A percentile compares a stretch with the other conserved stretches of the same genome.
These are phyloP conservation scores for Hippopotamus amphibius DNA, from an alignment of 2,113 vertebrate genomes.

Conservation along the genomic window DNA sequence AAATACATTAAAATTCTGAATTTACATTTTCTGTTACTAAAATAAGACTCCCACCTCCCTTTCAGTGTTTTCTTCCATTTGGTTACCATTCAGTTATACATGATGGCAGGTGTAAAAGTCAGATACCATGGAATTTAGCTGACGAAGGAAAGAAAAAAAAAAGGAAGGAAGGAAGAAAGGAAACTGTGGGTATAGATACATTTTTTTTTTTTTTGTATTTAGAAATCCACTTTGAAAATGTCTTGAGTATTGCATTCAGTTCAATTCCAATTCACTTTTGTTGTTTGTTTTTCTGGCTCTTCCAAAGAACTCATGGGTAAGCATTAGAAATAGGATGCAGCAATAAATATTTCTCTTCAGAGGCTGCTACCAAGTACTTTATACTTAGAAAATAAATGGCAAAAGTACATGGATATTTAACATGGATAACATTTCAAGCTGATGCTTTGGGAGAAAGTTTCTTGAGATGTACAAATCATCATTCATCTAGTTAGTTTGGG, in stretches of 20 bases:
- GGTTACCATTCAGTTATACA: background rate
- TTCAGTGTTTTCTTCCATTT: constrained; percentile 14
- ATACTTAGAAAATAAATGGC: constrained; percentile 9
- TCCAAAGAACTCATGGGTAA: background rate
- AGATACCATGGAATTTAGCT: background rate
- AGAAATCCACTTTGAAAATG: constrained; percentile 51
- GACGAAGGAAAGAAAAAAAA: background rate
- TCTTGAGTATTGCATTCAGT: constrained; percentile 4
- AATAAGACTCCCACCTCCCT: background rate
- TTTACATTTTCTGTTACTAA: constrained; percentile 36
- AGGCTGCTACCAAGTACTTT: constrained; percentile 3
- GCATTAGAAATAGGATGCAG: constrained; percentile 40
- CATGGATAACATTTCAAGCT: background rate
- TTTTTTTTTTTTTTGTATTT: background rate
- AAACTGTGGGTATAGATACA: background rate
- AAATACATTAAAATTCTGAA: constrained; percentile 11
- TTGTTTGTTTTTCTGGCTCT: constrained; percentile 47
- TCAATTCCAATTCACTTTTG: constrained; percentile 29
- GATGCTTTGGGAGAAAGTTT: background rate
- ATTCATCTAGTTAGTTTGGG: background rate
- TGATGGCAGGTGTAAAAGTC: background rate
- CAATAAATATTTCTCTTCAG: constrained; percentile 32
- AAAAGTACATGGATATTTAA: constrained; percentile 17
- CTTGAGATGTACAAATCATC: constrained; percentile 16
- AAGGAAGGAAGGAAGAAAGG: too few species aligned